phyloP scores from a whole-genome alignment of 2,888 invertebrate genomes.

The Xylota sylvarum region DNA sequence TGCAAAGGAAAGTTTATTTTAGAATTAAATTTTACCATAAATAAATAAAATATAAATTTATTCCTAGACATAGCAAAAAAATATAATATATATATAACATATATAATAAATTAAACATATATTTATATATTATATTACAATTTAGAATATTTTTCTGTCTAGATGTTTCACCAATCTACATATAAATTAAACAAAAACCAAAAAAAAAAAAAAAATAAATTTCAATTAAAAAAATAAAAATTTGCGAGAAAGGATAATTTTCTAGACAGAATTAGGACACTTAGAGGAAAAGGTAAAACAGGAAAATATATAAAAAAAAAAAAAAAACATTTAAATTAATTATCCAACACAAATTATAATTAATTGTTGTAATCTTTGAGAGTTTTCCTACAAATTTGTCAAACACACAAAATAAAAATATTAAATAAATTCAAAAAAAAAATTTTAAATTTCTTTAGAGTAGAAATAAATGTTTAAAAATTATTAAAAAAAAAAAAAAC shows the following conservation, averaged over 20 bases:
- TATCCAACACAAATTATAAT: constrained; percentile 35
- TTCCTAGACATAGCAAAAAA: not conserved
- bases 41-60: not conserved
- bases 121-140: constrained; percentile 9
- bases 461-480: constrained; percentile 64
- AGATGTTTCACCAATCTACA: constrained; percentile 44
- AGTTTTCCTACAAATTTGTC: constrained; percentile 48
- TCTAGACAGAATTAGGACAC: constrained; percentile 10
- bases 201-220: not conserved
- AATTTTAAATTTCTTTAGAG: constrained; percentile 29
- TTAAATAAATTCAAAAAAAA: constrained; percentile 10
- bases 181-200: constrained; percentile 13
- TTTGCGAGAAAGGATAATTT: constrained; percentile 19
- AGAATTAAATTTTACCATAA: constrained; percentile 26
- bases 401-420: constrained; percentile 15
- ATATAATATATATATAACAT: not conserved
- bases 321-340: constrained; percentile 22
- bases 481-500: constrained; percentile 32
- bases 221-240: constrained; percentile 17
- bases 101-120: not conserved
- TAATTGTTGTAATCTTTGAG: constrained; percentile 61
- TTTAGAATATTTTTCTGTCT: constrained; percentile 40
- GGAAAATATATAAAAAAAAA: constrained; percentile 1
- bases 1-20: constrained; percentile 4
- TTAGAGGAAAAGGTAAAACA: not conserved